Base-by-base conservation (phyloP, 2,888 invertebrate genomes). In the Matsumyia berberina region DNA sequence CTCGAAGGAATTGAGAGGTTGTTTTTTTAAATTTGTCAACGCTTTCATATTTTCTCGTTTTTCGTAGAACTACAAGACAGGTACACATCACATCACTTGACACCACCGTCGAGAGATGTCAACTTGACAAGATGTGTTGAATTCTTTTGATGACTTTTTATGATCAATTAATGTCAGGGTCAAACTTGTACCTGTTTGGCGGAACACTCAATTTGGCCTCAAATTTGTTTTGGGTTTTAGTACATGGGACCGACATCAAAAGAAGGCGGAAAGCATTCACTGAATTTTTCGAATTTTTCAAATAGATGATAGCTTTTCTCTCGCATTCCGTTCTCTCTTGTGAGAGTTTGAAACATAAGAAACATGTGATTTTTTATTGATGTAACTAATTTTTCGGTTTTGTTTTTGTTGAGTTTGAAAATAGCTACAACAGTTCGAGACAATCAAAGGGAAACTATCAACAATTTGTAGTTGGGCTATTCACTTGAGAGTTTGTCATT, bases 1-100 rank as follows among this genome's bases (percentile, higher is more conserved):
- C 93, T 94, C 94, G 94, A 94, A 93, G 93, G 93, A 93, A 78
- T 60, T 55, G 64, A 64, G 51, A 66, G 42, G 4, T 49, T 60
- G 24, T 17, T 58, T n/a, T 73, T 58, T 8, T 2, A 42, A 4
- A 3, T 55, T 42, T 49, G n/a, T n/a, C n/a, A n/a, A n/a, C n/a
- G n/a, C n/a, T 17, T 46, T 72, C 19, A 1, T 53, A 57, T 12
- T 29, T 64, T n/a, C 69, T 11, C 17, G 15, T 15, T 58, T 37
- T 4, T 24, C 24, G 39, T 37, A 2, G 29, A 29, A 42, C 15
- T 42, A 39, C 12, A 12, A 7, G n/a, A 15, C 12, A 39, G n/a
- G n/a, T n/a, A n/a, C n/a, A n/a, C n/a, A n/a, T n/a, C n/a, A 53
- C n/a, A 24, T 3, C 4, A 24, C 24, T 24, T 24, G 24, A 24